Base-by-base conservation (phyloP, 2,113 vertebrate species). In the Trematocara macrostoma region DNA sequence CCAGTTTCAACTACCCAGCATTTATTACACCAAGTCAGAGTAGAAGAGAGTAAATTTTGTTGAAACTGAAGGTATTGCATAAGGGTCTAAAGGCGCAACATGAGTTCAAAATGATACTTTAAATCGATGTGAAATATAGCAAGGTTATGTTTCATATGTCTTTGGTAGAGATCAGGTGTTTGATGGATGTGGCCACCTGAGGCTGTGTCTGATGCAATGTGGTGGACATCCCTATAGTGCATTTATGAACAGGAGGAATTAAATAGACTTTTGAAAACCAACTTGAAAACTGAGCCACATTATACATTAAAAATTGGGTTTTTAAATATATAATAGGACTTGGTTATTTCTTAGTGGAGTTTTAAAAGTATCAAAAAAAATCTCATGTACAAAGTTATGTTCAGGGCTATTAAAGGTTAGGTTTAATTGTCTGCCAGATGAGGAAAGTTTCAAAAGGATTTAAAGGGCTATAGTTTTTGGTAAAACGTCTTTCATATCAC, bases 141-240 rank as follows among this genome's bases (percentile, higher is more conserved):
- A 85, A 88, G 89, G 91, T 91, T 92, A 74, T 91, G 91, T 94
- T 94, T 94, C 61, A 89, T 93, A 87, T 92, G 84, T 91, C 85
- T 94, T 89, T 83, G 90, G 87, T 76, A 34, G 89, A 88, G 86
- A 91, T 89, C 84, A 92, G 88, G 88, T 92, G 93, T 93, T 94
- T 94, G 93, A 95, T 93, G 93, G 90, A 92, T 90, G 91, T 61
- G 79, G 90, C 90, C 90, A 94, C 94, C 90, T 79, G 90, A 93
- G 92, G 92, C 91, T 61, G 52, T 20, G 80, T 83, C 88, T 95
- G 95, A 95, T 94, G 94, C 92, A 96, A 95, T 40, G 38, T 56
- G 88, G 85, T 92, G 93, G 91, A 95, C 93, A 94, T 93, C 87
- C 89, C 88, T 74, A 81, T 76, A 87, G 82, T 88, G 87, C 83